Evolutionary conservation across 2,888 invertebrate species (phyloP).

Genomic region (Biston betularia): DNA sequence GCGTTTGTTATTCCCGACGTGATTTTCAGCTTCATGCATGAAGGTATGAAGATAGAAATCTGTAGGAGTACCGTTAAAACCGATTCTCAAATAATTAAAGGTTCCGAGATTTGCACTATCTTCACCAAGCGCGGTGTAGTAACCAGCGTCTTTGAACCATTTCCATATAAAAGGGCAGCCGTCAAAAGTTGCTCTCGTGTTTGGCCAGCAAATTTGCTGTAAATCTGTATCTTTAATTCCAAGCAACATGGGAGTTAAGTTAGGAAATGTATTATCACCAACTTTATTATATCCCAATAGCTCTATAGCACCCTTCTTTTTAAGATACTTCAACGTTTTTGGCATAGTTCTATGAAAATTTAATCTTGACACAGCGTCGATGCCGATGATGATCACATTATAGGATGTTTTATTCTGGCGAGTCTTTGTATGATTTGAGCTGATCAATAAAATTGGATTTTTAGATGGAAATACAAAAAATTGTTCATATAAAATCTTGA

Average conservation of each 20-base stretch:
- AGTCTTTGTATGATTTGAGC: slow-evolving; percentile 50
- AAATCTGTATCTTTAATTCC: slow-evolving; percentile 90
- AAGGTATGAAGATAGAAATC: slow-evolving; percentile 94
- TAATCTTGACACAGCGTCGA: slow-evolving; percentile 94
- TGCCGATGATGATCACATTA: slow-evolving; percentile 92
- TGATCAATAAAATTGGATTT: slow-evolving; percentile 55
- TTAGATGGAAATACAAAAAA: slow-evolving; percentile 88
- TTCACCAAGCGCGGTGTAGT: slow-evolving; percentile 93
- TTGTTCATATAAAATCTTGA: slow-evolving; percentile 87
- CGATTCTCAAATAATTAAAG: slow-evolving; percentile 92
- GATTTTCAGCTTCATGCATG: slow-evolving; percentile 88
- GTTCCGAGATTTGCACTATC: slow-evolving; percentile 92
- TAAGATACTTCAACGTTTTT: slow-evolving; percentile 87
- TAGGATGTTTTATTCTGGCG: slow-evolving; percentile 65
- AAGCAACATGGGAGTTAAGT: slow-evolving; percentile 92
- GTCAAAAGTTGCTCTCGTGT: slow-evolving; percentile 88
- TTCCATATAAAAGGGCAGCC: slow-evolving; percentile 95
- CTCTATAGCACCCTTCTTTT: slow-evolving; percentile 89
- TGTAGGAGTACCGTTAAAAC: slow-evolving; percentile 92
- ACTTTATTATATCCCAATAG: slow-evolving; percentile 97
- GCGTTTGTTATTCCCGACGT: slow-evolving; percentile 88
- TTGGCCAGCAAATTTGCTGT: slow-evolving; percentile 87
- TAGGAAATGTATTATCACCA: slow-evolving; percentile 97
- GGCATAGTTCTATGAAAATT: slow-evolving; percentile 95
- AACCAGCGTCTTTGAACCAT: slow-evolving; percentile 89